Conservation (phyloP, 2,113 vertebrate genomes). For the Corythornis madagascariensis region DNA sequence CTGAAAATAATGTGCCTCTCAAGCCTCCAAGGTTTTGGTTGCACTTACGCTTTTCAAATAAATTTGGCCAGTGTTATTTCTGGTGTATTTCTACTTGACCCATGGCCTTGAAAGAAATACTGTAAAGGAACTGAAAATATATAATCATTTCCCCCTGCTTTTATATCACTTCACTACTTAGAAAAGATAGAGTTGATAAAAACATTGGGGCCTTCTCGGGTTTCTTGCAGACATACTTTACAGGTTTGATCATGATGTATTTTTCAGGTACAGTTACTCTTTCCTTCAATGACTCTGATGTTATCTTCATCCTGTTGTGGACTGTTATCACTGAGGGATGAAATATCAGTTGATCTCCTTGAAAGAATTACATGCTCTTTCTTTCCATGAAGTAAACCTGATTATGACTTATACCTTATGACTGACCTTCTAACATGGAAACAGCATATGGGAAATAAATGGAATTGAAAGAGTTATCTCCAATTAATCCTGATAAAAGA, state of each 20-base stretch:
- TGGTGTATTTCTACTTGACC: not conserved
- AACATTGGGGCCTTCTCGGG: slow-evolving; percentile 11
- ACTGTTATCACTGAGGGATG: not conserved
- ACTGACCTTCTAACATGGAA: slow-evolving; percentile 23
- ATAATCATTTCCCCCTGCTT: slow-evolving; percentile 35
- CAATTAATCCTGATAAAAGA: not conserved
- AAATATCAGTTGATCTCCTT: slow-evolving; percentile 46
- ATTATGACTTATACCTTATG: slow-evolving; percentile 1
- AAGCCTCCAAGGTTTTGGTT: not conserved
- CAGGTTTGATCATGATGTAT: slow-evolving; percentile 35
- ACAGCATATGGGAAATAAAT: not conserved
- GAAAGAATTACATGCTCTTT: slow-evolving; percentile 50
- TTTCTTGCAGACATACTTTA: slow-evolving; percentile 56
- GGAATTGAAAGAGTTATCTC: not conserved
- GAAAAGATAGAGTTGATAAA: slow-evolving; percentile 54
- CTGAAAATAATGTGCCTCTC: not conserved
- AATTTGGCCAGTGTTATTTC: not conserved
- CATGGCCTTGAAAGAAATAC: slow-evolving; percentile 13
- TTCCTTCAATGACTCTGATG: slow-evolving; percentile 34
- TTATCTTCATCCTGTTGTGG: slow-evolving; percentile 47
- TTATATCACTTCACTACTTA: slow-evolving; percentile 1
- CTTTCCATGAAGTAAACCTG: not conserved
- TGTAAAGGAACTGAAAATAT: slow-evolving; percentile 19
- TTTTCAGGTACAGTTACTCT: slow-evolving; percentile 50
- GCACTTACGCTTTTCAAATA: not conserved